These are phyloP conservation scores for Prunella himalayana DNA, from an alignment of 2,113 vertebrate genomes.

Conservation along the genomic window DNA sequence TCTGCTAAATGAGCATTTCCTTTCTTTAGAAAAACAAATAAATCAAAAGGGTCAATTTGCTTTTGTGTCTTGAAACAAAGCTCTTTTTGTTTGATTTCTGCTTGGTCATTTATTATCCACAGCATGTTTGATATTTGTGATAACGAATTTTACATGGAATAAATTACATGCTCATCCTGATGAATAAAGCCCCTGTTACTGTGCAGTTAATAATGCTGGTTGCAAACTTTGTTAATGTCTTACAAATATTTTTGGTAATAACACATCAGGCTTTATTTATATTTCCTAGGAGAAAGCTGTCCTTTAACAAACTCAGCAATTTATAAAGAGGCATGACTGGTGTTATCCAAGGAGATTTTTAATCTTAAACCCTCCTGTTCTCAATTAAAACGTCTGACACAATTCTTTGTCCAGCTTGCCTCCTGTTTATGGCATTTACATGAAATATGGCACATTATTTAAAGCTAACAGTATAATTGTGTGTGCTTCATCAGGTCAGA, in stretches of 20 bases:
- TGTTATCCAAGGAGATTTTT: neutral
- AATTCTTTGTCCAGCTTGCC: neutral
- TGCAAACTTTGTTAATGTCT: neutral
- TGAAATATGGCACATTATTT: conserved; percentile 10
- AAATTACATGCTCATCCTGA: neutral
- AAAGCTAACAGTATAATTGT: neutral
- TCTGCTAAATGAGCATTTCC: conserved; percentile 52
- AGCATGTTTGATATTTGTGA: conserved; percentile 18
- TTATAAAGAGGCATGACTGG: neutral
- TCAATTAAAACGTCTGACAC: conserved; percentile 1
- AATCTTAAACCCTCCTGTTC: neutral
- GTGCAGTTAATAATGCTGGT: neutral
- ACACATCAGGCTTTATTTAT: neutral
- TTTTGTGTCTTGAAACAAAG: conserved; percentile 45
- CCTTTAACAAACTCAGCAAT: neutral
- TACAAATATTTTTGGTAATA: conserved; percentile 8
- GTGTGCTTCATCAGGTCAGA: neutral
- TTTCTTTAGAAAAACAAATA: conserved; percentile 35
- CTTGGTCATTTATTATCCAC: conserved; percentile 8
- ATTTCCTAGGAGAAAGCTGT: neutral
- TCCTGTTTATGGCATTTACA: neutral
- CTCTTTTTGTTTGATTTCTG: conserved; percentile 42
- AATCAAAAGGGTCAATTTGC: conserved; percentile 33
- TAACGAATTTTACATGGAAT: conserved; percentile 55
- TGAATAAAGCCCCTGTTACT: conserved; percentile 43